Evolutionary conservation across 2,113 vertebrate genomes (phyloP).

Genomic region (Actenoides lindsayi): DNA sequence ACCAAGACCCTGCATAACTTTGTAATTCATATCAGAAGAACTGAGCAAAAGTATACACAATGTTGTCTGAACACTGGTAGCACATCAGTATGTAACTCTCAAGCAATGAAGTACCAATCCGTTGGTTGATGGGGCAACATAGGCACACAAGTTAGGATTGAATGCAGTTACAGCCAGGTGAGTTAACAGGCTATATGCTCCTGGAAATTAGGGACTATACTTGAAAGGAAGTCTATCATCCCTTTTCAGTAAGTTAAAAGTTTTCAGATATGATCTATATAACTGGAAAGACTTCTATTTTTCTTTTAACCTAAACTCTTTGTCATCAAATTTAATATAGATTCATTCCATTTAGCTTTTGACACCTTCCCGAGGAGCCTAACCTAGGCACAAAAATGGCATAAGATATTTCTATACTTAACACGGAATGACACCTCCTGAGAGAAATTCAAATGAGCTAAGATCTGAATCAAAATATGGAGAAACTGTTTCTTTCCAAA

Average conservation of each 20-base stretch:
- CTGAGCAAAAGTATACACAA: not conserved
- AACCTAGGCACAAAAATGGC: not conserved
- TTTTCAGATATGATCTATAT: not conserved
- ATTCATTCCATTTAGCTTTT: not conserved
- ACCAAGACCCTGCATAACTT: not conserved
- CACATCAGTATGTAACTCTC: not conserved
- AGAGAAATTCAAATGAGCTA: constrained; percentile 12
- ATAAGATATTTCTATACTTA: not conserved
- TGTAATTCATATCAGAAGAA: not conserved
- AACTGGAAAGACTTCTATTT: not conserved
- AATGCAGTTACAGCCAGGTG: not conserved
- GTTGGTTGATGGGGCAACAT: not conserved
- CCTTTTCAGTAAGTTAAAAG: not conserved
- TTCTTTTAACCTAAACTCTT: not conserved
- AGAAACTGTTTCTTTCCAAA: not conserved
- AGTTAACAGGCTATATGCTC: not conserved
- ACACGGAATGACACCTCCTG: not conserved
- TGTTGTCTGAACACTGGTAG: not conserved
- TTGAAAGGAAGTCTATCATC: not conserved
- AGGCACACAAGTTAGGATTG: not conserved
- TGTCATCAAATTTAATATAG: not conserved
- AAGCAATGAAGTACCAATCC: not conserved
- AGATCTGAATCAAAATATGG: not conserved
- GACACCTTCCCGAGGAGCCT: not conserved
- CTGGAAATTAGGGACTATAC: not conserved